A percentile compares a stretch with the other conserved stretches of the same genome.
Evolutionary conservation across 2,888 invertebrate genomes (phyloP).

Genomic region (Tetropium fuscum): DNA sequence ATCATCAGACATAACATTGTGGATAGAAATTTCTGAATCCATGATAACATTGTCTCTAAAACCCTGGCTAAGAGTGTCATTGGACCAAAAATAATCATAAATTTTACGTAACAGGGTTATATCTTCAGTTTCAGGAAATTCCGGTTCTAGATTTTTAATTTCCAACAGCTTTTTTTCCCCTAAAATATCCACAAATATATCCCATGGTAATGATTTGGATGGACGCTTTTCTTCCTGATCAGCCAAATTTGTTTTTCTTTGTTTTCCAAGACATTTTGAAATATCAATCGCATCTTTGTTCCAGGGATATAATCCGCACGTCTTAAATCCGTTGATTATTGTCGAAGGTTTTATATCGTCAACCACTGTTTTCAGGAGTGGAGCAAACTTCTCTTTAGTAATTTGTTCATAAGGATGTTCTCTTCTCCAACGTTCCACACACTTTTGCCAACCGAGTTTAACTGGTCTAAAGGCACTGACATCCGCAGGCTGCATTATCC

Average conservation of each 20-base stretch:
- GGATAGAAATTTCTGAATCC: no score
- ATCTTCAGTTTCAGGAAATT: no score
- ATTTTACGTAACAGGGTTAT: no score
- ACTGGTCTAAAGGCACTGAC: not conserved
- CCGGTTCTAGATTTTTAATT: no score
- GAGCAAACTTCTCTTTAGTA: not conserved
- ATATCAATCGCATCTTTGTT: not conserved
- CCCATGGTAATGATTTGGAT: no score
- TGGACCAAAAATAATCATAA: no score
- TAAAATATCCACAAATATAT: no score
- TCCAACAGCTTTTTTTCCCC: no score
- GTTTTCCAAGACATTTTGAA: not conserved
- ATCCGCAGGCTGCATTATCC: not conserved
- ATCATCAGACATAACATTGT: no score
- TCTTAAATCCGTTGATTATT: not conserved
- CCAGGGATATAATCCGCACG: not conserved
- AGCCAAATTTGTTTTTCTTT: not conserved
- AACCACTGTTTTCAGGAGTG: not conserved
- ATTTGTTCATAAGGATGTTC: not conserved
- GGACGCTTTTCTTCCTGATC: no score
- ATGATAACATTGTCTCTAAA: no score
- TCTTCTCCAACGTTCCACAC: not conserved
- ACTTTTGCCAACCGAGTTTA: not conserved
- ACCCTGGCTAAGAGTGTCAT: no score
- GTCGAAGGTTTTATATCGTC: not conserved